Base-by-base conservation (phyloP, 2,888 invertebrate species). In the Podotricha telesiphe region DNA sequence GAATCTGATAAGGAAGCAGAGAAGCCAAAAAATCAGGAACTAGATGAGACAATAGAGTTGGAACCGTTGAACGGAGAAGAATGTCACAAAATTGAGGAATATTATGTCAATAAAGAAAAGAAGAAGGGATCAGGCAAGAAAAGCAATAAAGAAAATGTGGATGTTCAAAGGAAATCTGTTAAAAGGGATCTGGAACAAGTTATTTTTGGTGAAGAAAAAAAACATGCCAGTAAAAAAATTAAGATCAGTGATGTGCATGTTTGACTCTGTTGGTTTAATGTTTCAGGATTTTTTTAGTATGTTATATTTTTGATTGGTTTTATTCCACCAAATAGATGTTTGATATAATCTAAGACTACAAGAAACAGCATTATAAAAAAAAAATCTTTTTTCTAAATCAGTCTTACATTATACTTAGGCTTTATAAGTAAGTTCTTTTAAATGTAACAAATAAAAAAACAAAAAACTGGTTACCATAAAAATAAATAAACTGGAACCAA, bases 41-140 rank as follows among this genome's bases (percentile, higher is more conserved):
- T 91, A 28, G 89, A 91, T 0, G 90, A 89, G 34, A 81, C 83
- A 0, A 76, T 89, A 0, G 79, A 82, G 0, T 48, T 93, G 1
- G 84, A 86, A 64, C 86, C 87, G 0, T 62, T 93, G 0, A 84
- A 74, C 0, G 91, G 92, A 0, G 91, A 90, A 6, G 76, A 82
- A 34, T 86, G 89, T 28, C 91, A 91, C 69, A 93, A 89, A 72
- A 83, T 92, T 0, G 86, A 88, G 0, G 92, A 92, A 62, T 93
- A 90, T 73, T 91, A 88, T 65, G 15, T n/a, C 2, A 47, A 78
- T 0, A 85, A 80, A 70, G 80, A 81, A 0, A 67, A 87, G 71
- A 85, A 83, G 0, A 87, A 88, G 59, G 85, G 85, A 0, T 2
- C 82, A 68, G 76, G 74, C n/a, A 73, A 74, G 58, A 71, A 73